Base-by-base conservation (phyloP, 2,113 vertebrate genomes). In the Halcyon senegalensis region DNA sequence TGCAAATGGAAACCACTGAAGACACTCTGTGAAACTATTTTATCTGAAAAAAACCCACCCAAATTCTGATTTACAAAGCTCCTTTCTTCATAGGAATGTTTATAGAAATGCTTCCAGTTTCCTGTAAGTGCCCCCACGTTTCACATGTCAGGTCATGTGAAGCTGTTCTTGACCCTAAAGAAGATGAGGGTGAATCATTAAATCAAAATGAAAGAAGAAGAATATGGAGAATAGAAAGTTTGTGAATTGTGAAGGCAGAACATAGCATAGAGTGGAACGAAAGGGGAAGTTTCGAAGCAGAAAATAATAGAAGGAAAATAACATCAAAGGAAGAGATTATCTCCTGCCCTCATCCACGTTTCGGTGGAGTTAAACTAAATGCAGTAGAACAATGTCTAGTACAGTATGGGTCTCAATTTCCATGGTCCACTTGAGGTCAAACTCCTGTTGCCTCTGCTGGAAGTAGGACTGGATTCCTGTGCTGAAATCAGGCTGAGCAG, bases 191-290 rank as follows among this genome's bases (percentile, higher is more conserved):
- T 93, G 96, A 96, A 96, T 97, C 93, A 95, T 64, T 50, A 93
- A 62, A 72, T 24, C 17, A 44, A 92, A 93, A 86, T 69, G 89
- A 92, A 96, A 96, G 74, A 64, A 92, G 84, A 90, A 85, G 87
- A 78, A 77, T 46, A 59, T 3, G 23, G 30, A 94, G 91, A 96
- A 96, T 68, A 94, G 93, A 96, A 94, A 95, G 59, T n/a, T 18
- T 46, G 44, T 73, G 75, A 87, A 46, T 62, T 51, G 28, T 64
- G 67, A 90, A 53, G 81, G 37, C 48, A 78, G 59, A 83, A 33
- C 37, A 37, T 53, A 58, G 48, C 63, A 81, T 30, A 74, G 66
- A 68, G 46, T 56, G 39, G 60, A 82, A 77, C 25, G 83, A 92
- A 67, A 53, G 33, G 15, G 33, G 15, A 81, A 85, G 74, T 62